phyloP scores from a whole-genome alignment of 2,888 invertebrate species.

The Lasioglossum malachurum region DNA sequence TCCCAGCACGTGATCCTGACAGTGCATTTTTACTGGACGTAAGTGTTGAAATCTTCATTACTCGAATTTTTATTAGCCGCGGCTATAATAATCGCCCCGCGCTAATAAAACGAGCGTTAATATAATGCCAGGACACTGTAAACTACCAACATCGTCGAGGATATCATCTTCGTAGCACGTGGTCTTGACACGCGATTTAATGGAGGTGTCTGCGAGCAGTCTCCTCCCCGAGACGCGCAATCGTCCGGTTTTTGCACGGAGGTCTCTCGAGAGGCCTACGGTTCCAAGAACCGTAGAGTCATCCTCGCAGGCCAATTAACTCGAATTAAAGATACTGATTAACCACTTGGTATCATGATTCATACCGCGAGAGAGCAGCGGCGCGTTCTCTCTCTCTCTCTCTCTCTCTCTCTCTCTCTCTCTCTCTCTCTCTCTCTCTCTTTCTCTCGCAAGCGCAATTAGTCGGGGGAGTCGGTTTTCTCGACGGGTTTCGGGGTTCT shows the following conservation, averaged over 20 bases:
- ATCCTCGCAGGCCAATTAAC: slow-evolving; percentile 40
- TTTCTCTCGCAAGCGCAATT: slow-evolving; percentile 12
- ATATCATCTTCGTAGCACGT: not conserved
- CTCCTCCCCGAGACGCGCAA: not conserved
- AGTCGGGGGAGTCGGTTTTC: slow-evolving; percentile 19
- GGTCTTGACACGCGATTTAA: not conserved
- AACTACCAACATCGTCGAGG: not conserved
- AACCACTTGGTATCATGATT: slow-evolving; percentile 41
- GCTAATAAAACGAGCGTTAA: not conserved
- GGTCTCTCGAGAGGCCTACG: not conserved
- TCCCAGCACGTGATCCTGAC: not conserved
- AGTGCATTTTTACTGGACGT: not conserved
- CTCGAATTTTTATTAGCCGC: not conserved
- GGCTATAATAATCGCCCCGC: not conserved
- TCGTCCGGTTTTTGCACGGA: not conserved
- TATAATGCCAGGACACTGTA: not conserved
- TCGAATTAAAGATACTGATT: slow-evolving; percentile 47
- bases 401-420: no score
- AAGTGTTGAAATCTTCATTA: not conserved
- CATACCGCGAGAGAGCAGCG: not conserved
- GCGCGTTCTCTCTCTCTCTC: no score
- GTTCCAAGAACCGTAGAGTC: not conserved
- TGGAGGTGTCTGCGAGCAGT: slow-evolving; percentile 6
- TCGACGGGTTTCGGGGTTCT: slow-evolving; percentile 17
- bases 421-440: no score